phyloP scores from a whole-genome alignment of 1,140 invertebrate species.

The Leptonema lineaticorne region DNA sequence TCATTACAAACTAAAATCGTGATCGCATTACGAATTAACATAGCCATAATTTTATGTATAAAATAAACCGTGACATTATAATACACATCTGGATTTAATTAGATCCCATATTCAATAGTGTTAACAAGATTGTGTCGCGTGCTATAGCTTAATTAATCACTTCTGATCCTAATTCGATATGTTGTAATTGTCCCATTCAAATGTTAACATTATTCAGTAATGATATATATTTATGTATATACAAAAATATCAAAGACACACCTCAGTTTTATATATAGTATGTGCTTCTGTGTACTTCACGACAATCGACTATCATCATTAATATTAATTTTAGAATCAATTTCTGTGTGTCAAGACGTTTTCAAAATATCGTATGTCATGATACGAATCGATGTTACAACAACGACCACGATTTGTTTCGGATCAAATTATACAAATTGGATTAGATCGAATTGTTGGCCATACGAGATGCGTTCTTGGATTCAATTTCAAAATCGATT shows the following conservation, averaged over 20 bases:
- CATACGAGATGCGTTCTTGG: too few relatives aligned
- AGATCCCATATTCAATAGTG: conserved; percentile 23
- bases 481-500: too few relatives aligned
- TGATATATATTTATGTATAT: background rate
- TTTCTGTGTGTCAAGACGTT: background rate
- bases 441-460: too few relatives aligned
- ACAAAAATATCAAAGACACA: background rate
- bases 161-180: background rate
- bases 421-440: background rate
- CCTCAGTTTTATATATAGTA: background rate
- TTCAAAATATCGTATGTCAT: background rate
- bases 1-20: too few relatives aligned
- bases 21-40: too few relatives aligned
- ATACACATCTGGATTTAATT: conserved; percentile 6
- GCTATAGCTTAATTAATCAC: conserved; percentile 16
- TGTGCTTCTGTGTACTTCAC: background rate
- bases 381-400: background rate
- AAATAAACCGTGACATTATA: too few relatives aligned
- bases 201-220: background rate
- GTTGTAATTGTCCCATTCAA: background rate
- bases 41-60: too few relatives aligned
- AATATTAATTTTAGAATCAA: background rate
- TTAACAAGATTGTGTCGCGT: conserved; percentile 17
- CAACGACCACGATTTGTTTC: conserved; percentile 6
- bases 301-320: too few relatives aligned